Base-by-base conservation (phyloP, 2,888 invertebrate species). In the Buathra laborator region DNA sequence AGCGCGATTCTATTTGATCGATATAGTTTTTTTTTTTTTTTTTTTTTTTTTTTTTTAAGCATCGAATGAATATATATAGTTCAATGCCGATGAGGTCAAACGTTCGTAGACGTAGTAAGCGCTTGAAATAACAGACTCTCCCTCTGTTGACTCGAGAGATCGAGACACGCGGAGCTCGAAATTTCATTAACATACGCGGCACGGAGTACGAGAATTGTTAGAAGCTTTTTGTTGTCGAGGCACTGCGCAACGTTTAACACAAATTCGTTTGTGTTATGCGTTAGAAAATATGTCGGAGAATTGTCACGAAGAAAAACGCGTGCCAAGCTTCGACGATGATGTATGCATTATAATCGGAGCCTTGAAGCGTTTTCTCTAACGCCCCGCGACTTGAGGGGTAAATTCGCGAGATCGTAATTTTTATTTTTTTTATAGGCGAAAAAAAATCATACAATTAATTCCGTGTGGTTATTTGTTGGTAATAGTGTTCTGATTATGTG, bases 1-100 rank as follows among this genome's bases (percentile, higher is more conserved):
- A 81, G 87, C 84, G 74, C 84, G 81, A 90, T 88, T 87, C 76
- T 88, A 88, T 89, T 88, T 86, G 89, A 92, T 90, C 88, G 86
- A 88, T 86, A 51, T 24, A 53, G 19, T 24, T 59, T 62, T 51
- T 7, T 48, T 19, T 24, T 71, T 24, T 48, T 59, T 43, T 9
- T 44, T 56, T 6, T 87, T 80, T 86, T 88, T 88, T 87, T 89
- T 86, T 85, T 76, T 83, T 79, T 37, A 77, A 81, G 87, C 48
- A 46, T 4, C 19, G 9, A 67, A 53, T 32, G 7, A 59, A 32
- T 62, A 4, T 43, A 14, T 66, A 66, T 66, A 9, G 53, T 37
- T 32, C 43, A 37, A 19, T 19, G 37, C 12, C 16, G 12, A 19
- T 6, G 53, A 44, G 71, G 56, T 43, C 71, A 56, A 44, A 56